These are phyloP conservation scores for Cabera pusaria DNA, from an alignment of 2,888 invertebrate genomes.

Conservation along the genomic window DNA sequence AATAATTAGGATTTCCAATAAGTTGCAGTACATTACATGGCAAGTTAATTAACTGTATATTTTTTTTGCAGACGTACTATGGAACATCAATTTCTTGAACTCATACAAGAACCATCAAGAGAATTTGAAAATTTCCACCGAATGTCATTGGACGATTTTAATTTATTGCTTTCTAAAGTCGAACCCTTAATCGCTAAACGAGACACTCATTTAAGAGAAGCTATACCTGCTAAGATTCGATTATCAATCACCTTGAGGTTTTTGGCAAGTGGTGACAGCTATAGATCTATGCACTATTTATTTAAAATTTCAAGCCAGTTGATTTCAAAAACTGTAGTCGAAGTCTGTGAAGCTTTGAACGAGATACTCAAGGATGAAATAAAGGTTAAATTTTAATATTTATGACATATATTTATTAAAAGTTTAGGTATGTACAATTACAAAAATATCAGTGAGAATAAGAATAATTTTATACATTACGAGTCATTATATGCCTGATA, in stretches of 20 bases:
- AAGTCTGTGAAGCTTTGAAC: constrained; percentile 26
- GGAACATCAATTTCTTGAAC: constrained; percentile 3
- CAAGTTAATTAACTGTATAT: no score
- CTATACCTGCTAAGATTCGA: constrained; percentile 22
- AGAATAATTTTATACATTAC: no score
- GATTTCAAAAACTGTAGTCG: constrained; percentile 23
- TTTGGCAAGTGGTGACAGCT: constrained; percentile 25
- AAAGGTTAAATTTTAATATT: no score
- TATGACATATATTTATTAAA: no score
- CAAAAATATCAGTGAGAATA: no score
- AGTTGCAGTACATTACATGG: no score
- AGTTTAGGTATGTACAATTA: no score
- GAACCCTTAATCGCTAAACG: constrained; percentile 22
- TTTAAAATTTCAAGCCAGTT: constrained; percentile 26
- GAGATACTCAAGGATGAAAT: constrained; percentile 22
- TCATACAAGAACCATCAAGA: constrained; percentile 3
- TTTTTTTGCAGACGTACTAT: constrained; percentile 1
- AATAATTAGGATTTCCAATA: no score
- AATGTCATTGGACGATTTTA: constrained; percentile 16
- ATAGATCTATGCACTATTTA: constrained; percentile 23
- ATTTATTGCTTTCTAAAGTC: constrained; percentile 23
- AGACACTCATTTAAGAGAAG: constrained; percentile 19
- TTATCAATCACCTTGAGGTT: constrained; percentile 23
- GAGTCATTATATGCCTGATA: no score
- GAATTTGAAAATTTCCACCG: constrained; percentile 7